Evolutionary conservation across 2,797 vertebrate genomes (phyloP).

Genomic region (Eleutherodactylus coqui): DNA sequence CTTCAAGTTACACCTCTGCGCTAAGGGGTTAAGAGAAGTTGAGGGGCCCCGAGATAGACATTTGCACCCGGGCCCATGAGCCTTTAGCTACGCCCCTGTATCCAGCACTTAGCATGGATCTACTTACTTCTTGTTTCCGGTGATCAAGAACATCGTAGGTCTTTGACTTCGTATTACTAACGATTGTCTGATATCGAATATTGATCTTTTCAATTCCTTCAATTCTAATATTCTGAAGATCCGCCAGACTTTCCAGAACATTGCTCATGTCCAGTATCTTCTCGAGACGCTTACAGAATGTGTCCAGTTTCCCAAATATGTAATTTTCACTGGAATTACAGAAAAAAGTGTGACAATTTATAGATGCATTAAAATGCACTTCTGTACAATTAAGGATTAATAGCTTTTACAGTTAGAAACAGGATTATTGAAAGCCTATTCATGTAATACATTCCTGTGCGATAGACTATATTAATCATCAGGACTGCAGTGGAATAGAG

Average conservation of each 20-base stretch:
- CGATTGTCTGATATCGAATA: conserved; percentile 75
- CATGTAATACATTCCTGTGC: conserved; percentile 20
- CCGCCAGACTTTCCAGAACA: conserved; percentile 77
- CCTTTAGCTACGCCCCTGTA: too few species aligned
- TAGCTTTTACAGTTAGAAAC: conserved; percentile 43
- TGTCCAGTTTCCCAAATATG: conserved; percentile 86
- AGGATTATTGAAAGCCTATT: conserved; percentile 49
- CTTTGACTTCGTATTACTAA: conserved; percentile 76
- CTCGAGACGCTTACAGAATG: conserved; percentile 83
- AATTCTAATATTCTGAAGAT: conserved; percentile 79
- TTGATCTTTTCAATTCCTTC: conserved; percentile 82
- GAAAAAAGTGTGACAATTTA: conserved; percentile 41
- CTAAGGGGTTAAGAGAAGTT: too few species aligned
- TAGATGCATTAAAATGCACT: conserved; percentile 23
- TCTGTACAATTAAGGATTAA: conserved; percentile 41
- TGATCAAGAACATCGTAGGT: conserved; percentile 83
- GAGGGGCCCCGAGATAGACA: too few species aligned
- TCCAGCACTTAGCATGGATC: background rate
- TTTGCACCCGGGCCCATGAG: too few species aligned
- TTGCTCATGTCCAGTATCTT: conserved; percentile 80
- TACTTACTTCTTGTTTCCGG: conserved; percentile 78
- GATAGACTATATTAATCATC: conserved; percentile 37
- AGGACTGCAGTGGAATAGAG: conserved; percentile 20
- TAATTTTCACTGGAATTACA: conserved; percentile 80
- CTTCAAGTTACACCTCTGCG: too few species aligned